Evolutionary conservation across 2,797 vertebrate genomes (phyloP), one percentile per base, ranked within the genome.

Genomic region (Poeciliopsis turneri): DNA sequence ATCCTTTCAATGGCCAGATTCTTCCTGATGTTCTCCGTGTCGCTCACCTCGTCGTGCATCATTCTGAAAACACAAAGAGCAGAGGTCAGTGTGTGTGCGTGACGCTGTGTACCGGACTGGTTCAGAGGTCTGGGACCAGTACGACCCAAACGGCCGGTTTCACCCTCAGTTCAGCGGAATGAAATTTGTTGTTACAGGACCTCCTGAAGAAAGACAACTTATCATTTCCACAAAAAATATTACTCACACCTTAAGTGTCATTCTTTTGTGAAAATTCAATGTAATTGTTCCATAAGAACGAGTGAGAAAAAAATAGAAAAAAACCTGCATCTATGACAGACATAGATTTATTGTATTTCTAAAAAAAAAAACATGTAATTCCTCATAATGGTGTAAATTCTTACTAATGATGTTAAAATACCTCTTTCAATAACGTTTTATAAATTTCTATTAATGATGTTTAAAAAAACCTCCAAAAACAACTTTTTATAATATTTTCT

Each of bases 31-130:
- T 99, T 99, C 89, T 99, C 98, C 0, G 98, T 99, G 94, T 98
- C 97, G 0, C 98, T 99, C 77, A 99, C 97, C 92, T 99, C 98
- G 39, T 98, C 97, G 0, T 99, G 98, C 97, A 99, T 98, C 89
- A 98, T 96, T 93, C 98, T 99, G 93, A 80, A 2, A 71, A 84
- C 57, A 64, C 5, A 4, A 18, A 6, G 13, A 49, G 30, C 49
- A 75, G 3, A 13, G 15, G 28, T 39, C 12, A 28, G 47, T 46
- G 8, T 12, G 68, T n/a, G 3, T 69, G 66, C 5, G 46, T 47
- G 46, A 5, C 1, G 4, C 36, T 41, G 9, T 41, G 20, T 23
- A 41, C 11, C 10, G 11, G 33, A 4, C 33, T 9, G 2, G 16
- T 23, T 20, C 18, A 57, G 11, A 25, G 12, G 5, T 16, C 23